These are phyloP conservation scores for Hippocampus barbouri DNA, from an alignment of 2,113 vertebrate genomes.

Conservation along the genomic window DNA sequence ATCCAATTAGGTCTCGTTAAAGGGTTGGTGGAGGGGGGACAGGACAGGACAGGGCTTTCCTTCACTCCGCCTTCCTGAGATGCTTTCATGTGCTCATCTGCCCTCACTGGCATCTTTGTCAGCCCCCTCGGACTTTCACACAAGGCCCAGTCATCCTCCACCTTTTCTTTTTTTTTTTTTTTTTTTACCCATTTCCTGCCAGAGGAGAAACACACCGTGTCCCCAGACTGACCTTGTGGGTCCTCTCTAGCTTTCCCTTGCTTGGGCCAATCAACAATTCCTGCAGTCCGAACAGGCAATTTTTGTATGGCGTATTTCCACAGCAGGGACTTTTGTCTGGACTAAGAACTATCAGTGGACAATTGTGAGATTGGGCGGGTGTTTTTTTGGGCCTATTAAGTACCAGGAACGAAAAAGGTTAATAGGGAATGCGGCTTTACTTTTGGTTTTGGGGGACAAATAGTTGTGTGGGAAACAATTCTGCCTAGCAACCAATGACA, in stretches of 20 bases:
- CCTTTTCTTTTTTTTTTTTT: constrained; percentile 26
- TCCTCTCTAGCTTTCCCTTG: constrained; percentile 7
- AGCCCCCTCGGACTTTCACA: constrained; percentile 55
- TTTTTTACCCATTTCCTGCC: constrained; percentile 59
- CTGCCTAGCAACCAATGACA: not conserved
- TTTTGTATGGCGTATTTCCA: not conserved
- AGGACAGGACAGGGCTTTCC: constrained; percentile 55
- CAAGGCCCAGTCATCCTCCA: constrained; percentile 64
- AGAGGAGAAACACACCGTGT: constrained; percentile 51
- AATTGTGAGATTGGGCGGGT: not conserved
- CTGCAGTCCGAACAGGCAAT: not conserved
- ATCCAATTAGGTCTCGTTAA: constrained; percentile 73
- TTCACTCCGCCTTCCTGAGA: constrained; percentile 51
- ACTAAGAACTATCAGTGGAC: not conserved
- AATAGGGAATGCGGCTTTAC: not conserved
- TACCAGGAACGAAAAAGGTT: not conserved
- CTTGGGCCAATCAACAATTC: not conserved
- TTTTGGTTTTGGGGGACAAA: not conserved
- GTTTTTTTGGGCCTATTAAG: not conserved
- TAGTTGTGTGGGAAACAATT: not conserved
- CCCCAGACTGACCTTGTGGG: constrained; percentile 60
- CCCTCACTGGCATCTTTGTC: constrained; percentile 73
- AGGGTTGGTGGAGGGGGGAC: not conserved
- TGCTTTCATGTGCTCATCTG: constrained; percentile 66
- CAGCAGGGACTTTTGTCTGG: not conserved